Evolutionary conservation across 2,113 vertebrate species (phyloP), one percentile per base, ranked within the genome.

Genomic region (Dipodomys ordii): DNA sequence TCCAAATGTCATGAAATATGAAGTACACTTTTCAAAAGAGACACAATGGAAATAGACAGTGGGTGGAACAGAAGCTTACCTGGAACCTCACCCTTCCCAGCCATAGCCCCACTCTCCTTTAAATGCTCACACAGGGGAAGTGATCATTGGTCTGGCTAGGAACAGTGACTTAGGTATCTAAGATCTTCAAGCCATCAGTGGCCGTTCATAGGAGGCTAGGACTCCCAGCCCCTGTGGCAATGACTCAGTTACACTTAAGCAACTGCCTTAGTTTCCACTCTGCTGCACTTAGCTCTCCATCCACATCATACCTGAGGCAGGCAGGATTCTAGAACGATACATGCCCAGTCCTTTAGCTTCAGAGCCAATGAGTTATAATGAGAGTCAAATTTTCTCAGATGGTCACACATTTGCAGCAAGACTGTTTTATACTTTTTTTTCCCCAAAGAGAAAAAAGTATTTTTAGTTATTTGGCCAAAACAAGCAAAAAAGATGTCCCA

Each of bases 111-210:
- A 91, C 87, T 96, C 95, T 97, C 97, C 94, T 97, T 96, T 97
- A 97, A 92, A 92, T 96, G 94, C 88, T 97, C 97, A 97, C 96
- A 96, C 96, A 97, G 82, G 80, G 13, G 2, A 79, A 86, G 84
- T 87, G 95, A 97, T 97, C 92, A 96, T 95, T 96, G 88, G 80
- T 69, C 91, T 57, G 53, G 53, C 96, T 96, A 94, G 97, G 97
- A 95, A 84, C 96, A 97, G 97, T 96, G 94, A 92, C 96, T 98
- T 0, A 60, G 97, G 97, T 92, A 98, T 97, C 96, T 97, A 97
- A 96, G 95, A 96, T 89, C 76, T 94, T 95, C 97, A 98, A 98
- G 96, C 98, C 98, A 98, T 97, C 97, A 96, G 95, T 95, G 93
- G 96, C 95, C 93, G 95, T 95, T 96, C 96, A 97, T 88, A 95